Evolutionary conservation across 2,888 invertebrate species (phyloP).

Genomic region (Chirona hameri): DNA sequence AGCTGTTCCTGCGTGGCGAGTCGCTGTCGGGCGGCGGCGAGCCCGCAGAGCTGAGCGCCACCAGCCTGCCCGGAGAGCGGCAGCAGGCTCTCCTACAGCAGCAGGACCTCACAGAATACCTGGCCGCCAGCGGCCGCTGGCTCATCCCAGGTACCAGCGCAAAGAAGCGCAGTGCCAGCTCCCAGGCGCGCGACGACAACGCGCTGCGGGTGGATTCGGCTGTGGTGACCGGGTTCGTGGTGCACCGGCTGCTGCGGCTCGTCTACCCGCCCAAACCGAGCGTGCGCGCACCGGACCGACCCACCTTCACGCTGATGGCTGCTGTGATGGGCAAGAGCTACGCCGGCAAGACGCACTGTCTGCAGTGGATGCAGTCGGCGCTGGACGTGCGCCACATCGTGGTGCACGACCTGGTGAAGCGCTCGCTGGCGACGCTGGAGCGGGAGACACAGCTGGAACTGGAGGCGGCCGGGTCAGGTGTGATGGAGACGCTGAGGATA

Average conservation of each 20-base stretch:
- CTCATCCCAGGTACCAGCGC: background rate
- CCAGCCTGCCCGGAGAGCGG: background rate
- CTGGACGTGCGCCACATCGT: background rate
- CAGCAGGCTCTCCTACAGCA: background rate
- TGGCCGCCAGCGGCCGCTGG: background rate
- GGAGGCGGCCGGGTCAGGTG: background rate
- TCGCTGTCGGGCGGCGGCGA: background rate
- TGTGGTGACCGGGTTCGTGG: background rate
- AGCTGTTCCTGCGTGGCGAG: background rate
- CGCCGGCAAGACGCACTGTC: background rate
- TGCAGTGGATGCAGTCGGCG: background rate
- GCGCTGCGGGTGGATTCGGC: background rate
- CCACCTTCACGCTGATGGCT: background rate
- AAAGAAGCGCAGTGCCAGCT: background rate
- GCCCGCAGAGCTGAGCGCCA: background rate
- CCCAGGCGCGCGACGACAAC: background rate
- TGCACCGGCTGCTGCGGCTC: background rate
- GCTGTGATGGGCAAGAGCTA: background rate
- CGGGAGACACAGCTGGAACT: background rate
- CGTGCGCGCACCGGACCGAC: background rate
- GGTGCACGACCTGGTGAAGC: background rate
- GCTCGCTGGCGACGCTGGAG: background rate
- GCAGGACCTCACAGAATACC: background rate
- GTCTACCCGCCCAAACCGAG: background rate
- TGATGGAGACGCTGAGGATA: conserved; percentile 4